A percentile compares a stretch with the other conserved stretches of the same genome.
Conservation (phyloP, 2,797 vertebrate species). For the Cetoscarus ocellatus region DNA sequence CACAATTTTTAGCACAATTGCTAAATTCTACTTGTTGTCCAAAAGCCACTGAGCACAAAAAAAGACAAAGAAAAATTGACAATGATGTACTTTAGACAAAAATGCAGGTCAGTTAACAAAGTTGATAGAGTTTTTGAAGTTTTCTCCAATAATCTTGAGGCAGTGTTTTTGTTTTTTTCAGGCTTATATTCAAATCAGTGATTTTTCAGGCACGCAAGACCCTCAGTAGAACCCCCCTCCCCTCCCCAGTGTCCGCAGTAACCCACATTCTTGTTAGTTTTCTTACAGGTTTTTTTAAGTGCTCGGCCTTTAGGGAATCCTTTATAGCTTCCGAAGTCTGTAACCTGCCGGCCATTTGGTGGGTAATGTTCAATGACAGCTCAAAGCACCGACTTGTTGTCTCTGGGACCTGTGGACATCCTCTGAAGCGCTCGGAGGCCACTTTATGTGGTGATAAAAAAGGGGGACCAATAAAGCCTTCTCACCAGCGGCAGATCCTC, state of each 20-base stretch:
- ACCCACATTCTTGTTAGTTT: conserved; percentile 16
- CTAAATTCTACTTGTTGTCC: too few relatives aligned
- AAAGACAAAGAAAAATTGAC: too few relatives aligned
- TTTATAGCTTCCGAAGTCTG: conserved; percentile 66
- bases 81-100: too few relatives aligned
- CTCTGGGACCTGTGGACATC: conserved; percentile 63
- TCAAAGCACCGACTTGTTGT: conserved; percentile 73
- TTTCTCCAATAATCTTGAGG: neutral
- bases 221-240: conserved; percentile 6
- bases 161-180: neutral
- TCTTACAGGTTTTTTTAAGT: conserved; percentile 27
- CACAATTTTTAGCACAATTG: neutral
- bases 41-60: too few relatives aligned
- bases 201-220: neutral
- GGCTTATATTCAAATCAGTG: neutral
- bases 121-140: neutral
- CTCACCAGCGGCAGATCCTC: conserved; percentile 73
- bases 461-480: conserved; percentile 77
- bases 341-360: conserved; percentile 59
- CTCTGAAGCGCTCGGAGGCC: conserved; percentile 70
- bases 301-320: conserved; percentile 34
- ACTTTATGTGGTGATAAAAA: conserved; percentile 82
- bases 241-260: neutral
- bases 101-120: too few relatives aligned
- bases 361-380: conserved; percentile 66